Evolutionary conservation across 2,797 vertebrate genomes (phyloP).

Genomic region (Parotocinclus haroldoi): DNA sequence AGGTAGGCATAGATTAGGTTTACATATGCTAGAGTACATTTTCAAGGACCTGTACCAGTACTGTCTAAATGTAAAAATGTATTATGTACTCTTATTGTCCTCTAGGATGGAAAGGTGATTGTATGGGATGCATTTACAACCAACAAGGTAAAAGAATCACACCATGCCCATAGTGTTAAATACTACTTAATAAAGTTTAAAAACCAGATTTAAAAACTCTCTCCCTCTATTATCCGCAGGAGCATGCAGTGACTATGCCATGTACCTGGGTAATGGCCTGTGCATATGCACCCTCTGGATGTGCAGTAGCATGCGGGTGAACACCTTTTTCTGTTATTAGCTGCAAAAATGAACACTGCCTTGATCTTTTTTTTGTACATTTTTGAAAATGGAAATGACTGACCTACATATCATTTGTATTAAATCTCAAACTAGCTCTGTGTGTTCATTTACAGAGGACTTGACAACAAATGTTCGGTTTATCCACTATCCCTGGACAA

Average conservation of each 20-base stretch:
- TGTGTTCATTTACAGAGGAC: conserved; percentile 70
- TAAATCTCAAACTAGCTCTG: background rate
- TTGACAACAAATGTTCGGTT: conserved; percentile 98
- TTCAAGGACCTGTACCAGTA: too few species aligned
- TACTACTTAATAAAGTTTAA: background rate
- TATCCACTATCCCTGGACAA: conserved; percentile 97
- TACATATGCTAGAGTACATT: too few species aligned
- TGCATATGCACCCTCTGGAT: conserved; percentile 93
- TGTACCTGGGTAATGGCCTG: conserved; percentile 99
- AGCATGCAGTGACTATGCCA: conserved; percentile 97
- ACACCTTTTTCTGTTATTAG: conserved; percentile 47
- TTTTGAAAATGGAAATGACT: background rate
- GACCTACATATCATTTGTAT: too few species aligned
- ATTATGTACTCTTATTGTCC: conserved; percentile 29
- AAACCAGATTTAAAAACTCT: background rate
- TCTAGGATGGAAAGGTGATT: conserved; percentile 96
- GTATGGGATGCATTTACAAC: conserved; percentile 99
- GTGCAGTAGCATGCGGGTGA: conserved; percentile 97
- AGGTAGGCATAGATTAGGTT: too few species aligned
- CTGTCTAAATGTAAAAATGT: background rate
- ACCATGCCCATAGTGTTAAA: background rate
- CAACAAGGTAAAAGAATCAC: conserved; percentile 82
- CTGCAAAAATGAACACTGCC: too few species aligned
- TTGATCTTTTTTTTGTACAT: background rate
- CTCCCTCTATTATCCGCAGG: conserved; percentile 64